These are phyloP conservation scores for Oegoconia quadripuncta DNA, from an alignment of 2,888 invertebrate species.

Conservation along the genomic window DNA sequence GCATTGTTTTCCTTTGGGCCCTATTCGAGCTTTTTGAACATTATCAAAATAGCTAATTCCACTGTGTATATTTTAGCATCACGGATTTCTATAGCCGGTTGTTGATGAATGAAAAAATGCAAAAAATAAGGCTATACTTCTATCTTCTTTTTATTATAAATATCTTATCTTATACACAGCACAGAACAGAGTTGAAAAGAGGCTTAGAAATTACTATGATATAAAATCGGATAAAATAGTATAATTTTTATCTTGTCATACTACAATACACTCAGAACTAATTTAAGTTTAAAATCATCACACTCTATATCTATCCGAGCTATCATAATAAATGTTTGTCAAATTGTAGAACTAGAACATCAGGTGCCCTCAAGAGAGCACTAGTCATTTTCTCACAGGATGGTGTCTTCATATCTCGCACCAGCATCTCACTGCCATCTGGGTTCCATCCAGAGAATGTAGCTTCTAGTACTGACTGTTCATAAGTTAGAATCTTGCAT, in stretches of 20 bases:
- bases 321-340: slow-evolving; percentile 26
- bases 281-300: background rate
- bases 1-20: too few relatives aligned
- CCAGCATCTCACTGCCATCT: slow-evolving; percentile 51
- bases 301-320: background rate
- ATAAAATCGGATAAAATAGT: too few relatives aligned
- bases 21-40: too few relatives aligned
- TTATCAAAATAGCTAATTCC: too few relatives aligned
- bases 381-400: slow-evolving; percentile 40
- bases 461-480: slow-evolving; percentile 46
- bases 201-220: too few relatives aligned
- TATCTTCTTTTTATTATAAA: too few relatives aligned
- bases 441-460: slow-evolving; percentile 56
- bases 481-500: slow-evolving; percentile 58
- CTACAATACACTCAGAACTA: background rate
- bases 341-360: slow-evolving; percentile 56
- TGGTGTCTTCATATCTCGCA: slow-evolving; percentile 53
- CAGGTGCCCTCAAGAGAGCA: slow-evolving; percentile 54
- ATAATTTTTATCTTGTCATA: background rate
- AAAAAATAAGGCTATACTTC: too few relatives aligned
- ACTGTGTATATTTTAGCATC: too few relatives aligned
- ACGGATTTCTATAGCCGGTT: too few relatives aligned
- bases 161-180: too few relatives aligned
- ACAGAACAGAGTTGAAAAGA: too few relatives aligned
- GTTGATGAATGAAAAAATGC: too few relatives aligned